These are phyloP conservation scores for Byasa hedistus DNA, from an alignment of 2,888 invertebrate species.

Conservation along the genomic window DNA sequence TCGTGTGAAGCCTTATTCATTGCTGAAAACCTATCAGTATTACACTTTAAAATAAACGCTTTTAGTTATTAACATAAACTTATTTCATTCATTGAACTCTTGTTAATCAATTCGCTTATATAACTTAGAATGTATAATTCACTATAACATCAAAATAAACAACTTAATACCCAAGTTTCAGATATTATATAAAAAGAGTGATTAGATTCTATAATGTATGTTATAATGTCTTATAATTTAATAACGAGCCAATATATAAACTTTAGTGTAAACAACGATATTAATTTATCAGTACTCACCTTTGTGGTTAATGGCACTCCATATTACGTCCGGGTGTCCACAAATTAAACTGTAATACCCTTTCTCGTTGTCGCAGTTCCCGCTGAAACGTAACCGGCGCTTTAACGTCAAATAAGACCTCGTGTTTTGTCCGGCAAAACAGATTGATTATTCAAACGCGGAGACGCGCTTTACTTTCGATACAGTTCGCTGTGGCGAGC, in stretches of 20 bases:
- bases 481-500: slow-evolving; percentile 38
- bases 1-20: not conserved
- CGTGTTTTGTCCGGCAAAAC: slow-evolving; percentile 41
- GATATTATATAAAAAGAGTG: too few relatives aligned
- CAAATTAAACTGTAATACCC: slow-evolving; percentile 37
- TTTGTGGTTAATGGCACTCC: slow-evolving; percentile 65
- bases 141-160: too few relatives aligned
- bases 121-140: too few relatives aligned
- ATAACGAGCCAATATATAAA: not conserved
- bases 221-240: too few relatives aligned
- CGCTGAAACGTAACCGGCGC: slow-evolving; percentile 42
- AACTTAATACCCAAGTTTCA: too few relatives aligned
- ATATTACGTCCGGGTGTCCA: slow-evolving; percentile 47
- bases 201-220: too few relatives aligned
- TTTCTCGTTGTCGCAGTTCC: slow-evolving; percentile 41
- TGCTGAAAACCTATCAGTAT: not conserved
- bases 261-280: slow-evolving; percentile 33
- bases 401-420: slow-evolving; percentile 43
- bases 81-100: too few relatives aligned
- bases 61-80: too few relatives aligned
- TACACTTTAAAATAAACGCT: not conserved
- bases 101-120: too few relatives aligned
- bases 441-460: slow-evolving; percentile 44
- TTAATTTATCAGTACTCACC: slow-evolving; percentile 51
- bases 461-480: slow-evolving; percentile 38